phyloP scores from a whole-genome alignment of 2,797 vertebrate species.

The Aphelocoma californica region DNA sequence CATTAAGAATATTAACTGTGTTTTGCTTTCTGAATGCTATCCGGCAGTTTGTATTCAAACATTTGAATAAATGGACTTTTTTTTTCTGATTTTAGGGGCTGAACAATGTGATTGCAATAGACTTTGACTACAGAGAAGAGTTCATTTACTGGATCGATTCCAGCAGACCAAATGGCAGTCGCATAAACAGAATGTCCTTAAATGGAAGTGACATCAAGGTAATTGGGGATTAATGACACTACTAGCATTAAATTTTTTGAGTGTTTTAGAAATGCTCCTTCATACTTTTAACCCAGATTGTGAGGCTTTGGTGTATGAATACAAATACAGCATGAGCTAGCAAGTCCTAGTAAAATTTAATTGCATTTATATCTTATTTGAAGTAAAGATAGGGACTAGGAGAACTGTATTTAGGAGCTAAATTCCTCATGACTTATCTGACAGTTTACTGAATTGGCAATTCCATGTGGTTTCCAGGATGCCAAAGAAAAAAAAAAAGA shows the following conservation, averaged over 20 bases:
- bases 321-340: not conserved
- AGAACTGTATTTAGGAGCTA: not conserved
- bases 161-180: slow-evolving; percentile 92
- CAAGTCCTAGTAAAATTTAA: not conserved
- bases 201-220: slow-evolving; percentile 98
- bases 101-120: slow-evolving; percentile 96
- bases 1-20: not conserved
- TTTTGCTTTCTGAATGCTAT: not conserved
- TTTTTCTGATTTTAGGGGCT: slow-evolving; percentile 83
- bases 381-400: not conserved
- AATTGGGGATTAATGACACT: slow-evolving; percentile 45
- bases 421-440: not conserved
- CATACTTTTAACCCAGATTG: not conserved
- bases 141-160: slow-evolving; percentile 99
- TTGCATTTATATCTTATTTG: not conserved
- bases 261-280: not conserved
- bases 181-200: slow-evolving; percentile 95
- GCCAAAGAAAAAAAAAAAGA: not conserved
- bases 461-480: not conserved
- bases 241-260: not conserved
- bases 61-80: not conserved
- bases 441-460: not conserved
- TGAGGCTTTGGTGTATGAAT: not conserved
- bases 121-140: slow-evolving; percentile 98
- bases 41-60: not conserved